Conservation (phyloP, 2,888 invertebrate species). For the Rhagium mordax region DNA sequence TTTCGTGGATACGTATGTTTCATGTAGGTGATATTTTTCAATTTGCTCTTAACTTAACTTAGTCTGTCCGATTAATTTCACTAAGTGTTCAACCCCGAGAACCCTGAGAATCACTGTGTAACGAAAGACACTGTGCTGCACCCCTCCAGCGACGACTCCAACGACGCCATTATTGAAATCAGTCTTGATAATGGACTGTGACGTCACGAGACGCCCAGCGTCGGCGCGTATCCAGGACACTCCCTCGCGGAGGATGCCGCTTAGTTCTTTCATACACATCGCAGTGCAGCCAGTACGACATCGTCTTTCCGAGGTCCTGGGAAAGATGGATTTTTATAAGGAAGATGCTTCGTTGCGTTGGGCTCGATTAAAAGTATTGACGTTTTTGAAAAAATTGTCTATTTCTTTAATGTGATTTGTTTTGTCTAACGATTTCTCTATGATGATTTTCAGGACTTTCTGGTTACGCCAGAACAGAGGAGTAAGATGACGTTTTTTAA, state of each 20-base stretch:
- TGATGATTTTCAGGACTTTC: neutral
- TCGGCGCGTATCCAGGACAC: conserved; percentile 66
- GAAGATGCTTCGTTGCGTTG: neutral
- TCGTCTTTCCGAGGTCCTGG: neutral
- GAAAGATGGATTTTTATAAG: neutral
- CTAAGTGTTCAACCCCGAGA: conserved; percentile 66
- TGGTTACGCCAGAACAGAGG: neutral
- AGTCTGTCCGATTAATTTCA: conserved; percentile 68
- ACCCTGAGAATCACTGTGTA: conserved; percentile 66
- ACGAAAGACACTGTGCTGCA: conserved; percentile 53
- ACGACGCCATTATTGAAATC: conserved; percentile 72
- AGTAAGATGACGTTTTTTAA: neutral
- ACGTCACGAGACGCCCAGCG: conserved; percentile 69
- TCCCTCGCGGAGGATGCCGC: conserved; percentile 57
- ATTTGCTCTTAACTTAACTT: conserved; percentile 62
- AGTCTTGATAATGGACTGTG: conserved; percentile 70
- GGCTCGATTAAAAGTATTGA: conserved; percentile 8
- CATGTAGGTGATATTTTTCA: conserved; percentile 66
- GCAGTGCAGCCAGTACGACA: conserved; percentile 7
- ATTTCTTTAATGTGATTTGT: neutral
- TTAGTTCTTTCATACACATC: conserved; percentile 11
- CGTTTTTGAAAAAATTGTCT: too few relatives aligned
- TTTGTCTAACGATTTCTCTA: neutral
- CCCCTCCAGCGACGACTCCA: conserved; percentile 49
- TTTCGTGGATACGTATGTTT: conserved; percentile 57